Conservation (phyloP, 2,113 vertebrate species). For the Anolis carolinensis region DNA sequence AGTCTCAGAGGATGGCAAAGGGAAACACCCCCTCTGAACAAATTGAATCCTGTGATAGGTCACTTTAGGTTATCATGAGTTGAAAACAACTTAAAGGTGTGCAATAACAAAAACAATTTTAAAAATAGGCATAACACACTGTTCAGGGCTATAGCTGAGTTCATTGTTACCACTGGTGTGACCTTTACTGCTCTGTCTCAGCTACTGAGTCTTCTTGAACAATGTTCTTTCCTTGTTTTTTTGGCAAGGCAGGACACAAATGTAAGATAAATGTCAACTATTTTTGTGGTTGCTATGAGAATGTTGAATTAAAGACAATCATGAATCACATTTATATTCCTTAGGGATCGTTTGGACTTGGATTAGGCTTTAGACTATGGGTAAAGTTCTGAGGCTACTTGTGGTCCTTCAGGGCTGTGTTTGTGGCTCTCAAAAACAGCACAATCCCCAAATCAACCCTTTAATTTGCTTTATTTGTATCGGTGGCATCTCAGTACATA, state of each 20-base stretch:
- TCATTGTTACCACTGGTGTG: not conserved
- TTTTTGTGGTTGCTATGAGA: conserved; percentile 19
- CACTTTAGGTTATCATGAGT: too few species aligned
- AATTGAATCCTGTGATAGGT: too few species aligned
- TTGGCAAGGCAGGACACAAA: not conserved
- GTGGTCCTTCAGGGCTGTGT: too few species aligned
- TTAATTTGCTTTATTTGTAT: not conserved
- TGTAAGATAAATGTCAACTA: not conserved
- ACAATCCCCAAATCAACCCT: too few species aligned
- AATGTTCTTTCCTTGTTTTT: not conserved
- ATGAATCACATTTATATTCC: not conserved
- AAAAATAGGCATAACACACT: too few species aligned
- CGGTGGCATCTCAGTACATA: not conserved
- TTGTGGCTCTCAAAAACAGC: too few species aligned
- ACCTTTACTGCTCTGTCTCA: not conserved
- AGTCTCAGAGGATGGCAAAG: too few species aligned
- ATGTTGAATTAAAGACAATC: not conserved
- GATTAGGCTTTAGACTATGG: not conserved
- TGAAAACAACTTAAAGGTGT: too few species aligned
- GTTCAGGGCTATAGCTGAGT: not conserved
- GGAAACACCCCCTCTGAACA: too few species aligned
- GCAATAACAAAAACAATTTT: too few species aligned
- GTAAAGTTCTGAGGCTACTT: too few species aligned
- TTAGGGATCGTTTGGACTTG: not conserved
- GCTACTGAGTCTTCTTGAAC: not conserved